These are phyloP conservation scores for Anthonomus grandis DNA, from an alignment of 1,140 invertebrate species.

Conservation along the genomic window DNA sequence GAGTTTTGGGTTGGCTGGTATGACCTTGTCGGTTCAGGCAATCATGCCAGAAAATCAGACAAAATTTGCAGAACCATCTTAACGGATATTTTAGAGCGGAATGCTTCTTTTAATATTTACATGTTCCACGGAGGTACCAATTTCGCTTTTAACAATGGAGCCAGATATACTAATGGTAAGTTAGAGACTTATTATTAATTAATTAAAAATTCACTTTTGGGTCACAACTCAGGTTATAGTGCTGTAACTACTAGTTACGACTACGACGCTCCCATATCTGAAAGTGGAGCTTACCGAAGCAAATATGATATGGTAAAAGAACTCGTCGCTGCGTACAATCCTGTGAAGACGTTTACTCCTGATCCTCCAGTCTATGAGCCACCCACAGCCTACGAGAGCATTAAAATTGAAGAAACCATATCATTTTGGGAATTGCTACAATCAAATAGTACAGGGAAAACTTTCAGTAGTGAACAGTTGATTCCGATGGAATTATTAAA, in stretches of 20 bases:
- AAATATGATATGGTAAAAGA: slow-evolving; percentile 49
- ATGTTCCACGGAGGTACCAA: slow-evolving; percentile 72
- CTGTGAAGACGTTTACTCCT: slow-evolving; percentile 47
- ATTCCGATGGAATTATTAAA: slow-evolving; percentile 57
- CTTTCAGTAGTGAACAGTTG: slow-evolving; percentile 28
- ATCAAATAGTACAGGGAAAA: slow-evolving; percentile 29
- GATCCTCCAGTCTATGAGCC: slow-evolving; percentile 36
- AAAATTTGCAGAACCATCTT: slow-evolving; percentile 26
- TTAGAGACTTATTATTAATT: not conserved
- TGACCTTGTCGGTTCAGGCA: slow-evolving; percentile 23
- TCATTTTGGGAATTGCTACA: slow-evolving; percentile 40
- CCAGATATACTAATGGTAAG: not conserved
- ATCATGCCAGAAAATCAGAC: slow-evolving; percentile 24
- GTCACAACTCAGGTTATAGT: slow-evolving; percentile 43
- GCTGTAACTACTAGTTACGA: slow-evolving; percentile 59
- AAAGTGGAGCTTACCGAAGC: slow-evolving; percentile 51
- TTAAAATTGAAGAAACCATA: slow-evolving; percentile 37
- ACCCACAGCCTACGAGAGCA: slow-evolving; percentile 41
- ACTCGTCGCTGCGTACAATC: slow-evolving; percentile 44
- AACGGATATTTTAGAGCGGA: slow-evolving; percentile 33
- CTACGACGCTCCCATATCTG: slow-evolving; percentile 54
- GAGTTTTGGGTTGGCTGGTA: slow-evolving; percentile 42
- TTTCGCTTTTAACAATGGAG: slow-evolving; percentile 57
- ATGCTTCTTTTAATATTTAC: slow-evolving; percentile 63
- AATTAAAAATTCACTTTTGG: no score